Percentiles rank a stretch among this genome's conserved stretches.
phyloP scores from a whole-genome alignment of 2,888 invertebrate species.

The Hirtodrosophila duncani region DNA sequence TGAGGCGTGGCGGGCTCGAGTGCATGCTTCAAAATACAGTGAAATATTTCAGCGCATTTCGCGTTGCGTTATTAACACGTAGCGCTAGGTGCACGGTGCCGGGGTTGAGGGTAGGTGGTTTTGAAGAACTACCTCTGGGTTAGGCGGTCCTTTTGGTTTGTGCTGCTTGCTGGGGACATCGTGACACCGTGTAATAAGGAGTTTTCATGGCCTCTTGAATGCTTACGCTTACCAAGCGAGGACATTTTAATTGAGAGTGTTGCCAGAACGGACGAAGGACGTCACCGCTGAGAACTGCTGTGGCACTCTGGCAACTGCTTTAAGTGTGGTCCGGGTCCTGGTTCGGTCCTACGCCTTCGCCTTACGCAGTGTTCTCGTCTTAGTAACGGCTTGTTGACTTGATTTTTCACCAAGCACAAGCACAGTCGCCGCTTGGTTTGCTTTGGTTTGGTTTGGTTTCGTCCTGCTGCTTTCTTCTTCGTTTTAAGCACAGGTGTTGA shows the following conservation, averaged over 20 bases:
- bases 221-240: constrained; percentile 73
- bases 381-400: constrained; percentile 55
- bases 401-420: too few species aligned
- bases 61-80: constrained; percentile 73
- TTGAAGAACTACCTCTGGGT: too few species aligned
- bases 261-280: constrained; percentile 59
- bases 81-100: constrained; percentile 46
- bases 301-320: constrained; percentile 34
- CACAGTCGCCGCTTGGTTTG: too few species aligned
- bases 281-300: constrained; percentile 23
- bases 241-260: constrained; percentile 73
- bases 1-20: constrained; percentile 61
- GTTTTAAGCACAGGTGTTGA: constrained; percentile 59
- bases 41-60: constrained; percentile 68
- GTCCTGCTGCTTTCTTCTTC: not conserved
- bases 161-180: constrained; percentile 25
- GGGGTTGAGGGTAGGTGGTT: constrained; percentile 7
- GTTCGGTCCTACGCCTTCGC: not conserved
- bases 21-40: constrained; percentile 64
- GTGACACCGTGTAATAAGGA: constrained; percentile 72
- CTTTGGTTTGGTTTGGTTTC: constrained; percentile 11
- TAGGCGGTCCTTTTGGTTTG: constrained; percentile 29
- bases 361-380: constrained; percentile 38
- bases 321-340: constrained; percentile 50
- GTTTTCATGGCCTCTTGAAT: constrained; percentile 72